Conservation (phyloP, 2,888 invertebrate species). For the Nematopogon swammerdamellus region DNA sequence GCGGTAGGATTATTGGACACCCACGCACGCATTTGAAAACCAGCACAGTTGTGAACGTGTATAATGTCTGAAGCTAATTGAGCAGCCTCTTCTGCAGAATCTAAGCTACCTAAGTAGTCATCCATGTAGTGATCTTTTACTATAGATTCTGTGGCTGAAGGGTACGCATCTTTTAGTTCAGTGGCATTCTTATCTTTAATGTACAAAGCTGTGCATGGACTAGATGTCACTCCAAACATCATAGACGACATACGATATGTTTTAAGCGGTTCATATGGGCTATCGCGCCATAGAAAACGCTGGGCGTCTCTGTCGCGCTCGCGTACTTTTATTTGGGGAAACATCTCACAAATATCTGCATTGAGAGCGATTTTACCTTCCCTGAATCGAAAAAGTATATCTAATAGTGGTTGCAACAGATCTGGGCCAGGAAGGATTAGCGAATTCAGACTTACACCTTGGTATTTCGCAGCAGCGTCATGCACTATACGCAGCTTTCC, state of each 20-base stretch:
- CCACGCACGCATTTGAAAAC: background rate
- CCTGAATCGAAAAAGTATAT: slow-evolving; percentile 19
- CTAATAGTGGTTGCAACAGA: slow-evolving; percentile 15
- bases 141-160: slow-evolving; percentile 12
- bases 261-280: slow-evolving; percentile 7
- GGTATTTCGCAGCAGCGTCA: slow-evolving; percentile 14
- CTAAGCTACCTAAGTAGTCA: slow-evolving; percentile 1
- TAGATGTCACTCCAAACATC: slow-evolving; percentile 11
- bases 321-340: slow-evolving; percentile 13
- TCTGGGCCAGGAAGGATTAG: slow-evolving; percentile 19
- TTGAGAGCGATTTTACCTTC: slow-evolving; percentile 16
- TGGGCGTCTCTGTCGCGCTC: slow-evolving; percentile 9
- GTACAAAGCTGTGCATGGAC: slow-evolving; percentile 8
- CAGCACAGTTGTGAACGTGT: background rate
- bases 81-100: slow-evolving; percentile 1
- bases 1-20: background rate
- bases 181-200: slow-evolving; percentile 12
- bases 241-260: slow-evolving; percentile 11
- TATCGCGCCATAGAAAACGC: background rate
- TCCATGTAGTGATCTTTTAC: slow-evolving; percentile 3
- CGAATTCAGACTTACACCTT: slow-evolving; percentile 14
- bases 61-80: background rate
- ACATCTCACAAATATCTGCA: slow-evolving; percentile 9
- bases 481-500: slow-evolving; percentile 15
- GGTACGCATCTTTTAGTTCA: slow-evolving; percentile 7